Base-by-base conservation (phyloP, 2,113 vertebrate species). In the Sinocyclocheilus grahami region DNA sequence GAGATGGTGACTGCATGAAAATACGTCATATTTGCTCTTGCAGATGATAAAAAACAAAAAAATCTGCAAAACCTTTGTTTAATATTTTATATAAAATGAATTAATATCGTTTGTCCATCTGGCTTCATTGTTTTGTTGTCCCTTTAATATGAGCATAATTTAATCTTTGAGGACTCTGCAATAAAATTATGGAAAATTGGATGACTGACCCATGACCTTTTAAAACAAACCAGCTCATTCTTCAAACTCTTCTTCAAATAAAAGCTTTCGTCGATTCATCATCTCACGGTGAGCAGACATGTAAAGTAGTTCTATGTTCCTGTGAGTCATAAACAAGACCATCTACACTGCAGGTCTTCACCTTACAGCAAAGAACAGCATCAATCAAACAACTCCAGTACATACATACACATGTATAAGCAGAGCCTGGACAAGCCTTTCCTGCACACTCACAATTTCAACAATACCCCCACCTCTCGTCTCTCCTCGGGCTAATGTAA, bases 401-500 rank as follows among this genome's bases (percentile, higher is more conserved):
- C 80, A 48, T 22, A 42, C 22, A 65, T 48, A 48, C 20, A 39
- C 22, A 67, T 27, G 79, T 65, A n/a, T 78, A 53, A 65, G 14
- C 60, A 62, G 24, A 65, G 39, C 8, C 24, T 48, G 79, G 46
- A 82, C 60, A 81, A 27, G 79, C 6, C 62, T 48, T 82, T 81
- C n/a, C 33, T 79, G 20, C 78, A 39, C 78, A 79, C 30, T 79
- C 33, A 39, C 33, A 72, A 3, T 72, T 72, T 72, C 69, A 22
- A 62, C 78, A 79, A 62, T 11, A 39, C 24, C 71, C 27, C 30
- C n/a, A 78, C 75, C 67, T 82, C 62, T 62, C 58, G 5, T 74
- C 69, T 39, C 48, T 83, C 82, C 53, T 55, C 67, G 80, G 83
- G 82, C 83, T 67, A 72, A 79, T 82, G 86, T 65, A 88, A 78